phyloP scores from a whole-genome alignment of 2,797 vertebrate species.

The Leucoraja ocellata region DNA sequence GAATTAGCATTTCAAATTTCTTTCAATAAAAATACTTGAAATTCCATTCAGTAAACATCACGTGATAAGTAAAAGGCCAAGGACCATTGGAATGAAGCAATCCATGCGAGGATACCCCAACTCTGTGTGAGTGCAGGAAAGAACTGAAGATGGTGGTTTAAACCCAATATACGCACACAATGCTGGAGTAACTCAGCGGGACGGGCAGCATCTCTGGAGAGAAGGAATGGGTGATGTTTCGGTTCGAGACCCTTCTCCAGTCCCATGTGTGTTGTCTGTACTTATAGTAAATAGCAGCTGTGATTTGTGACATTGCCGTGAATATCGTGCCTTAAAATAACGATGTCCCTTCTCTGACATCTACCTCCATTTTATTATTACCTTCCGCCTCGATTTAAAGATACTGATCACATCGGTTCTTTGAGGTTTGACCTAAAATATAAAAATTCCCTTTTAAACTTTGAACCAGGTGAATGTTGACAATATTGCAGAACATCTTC shows the following conservation, averaged over 20 bases:
- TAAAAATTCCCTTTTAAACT: background rate
- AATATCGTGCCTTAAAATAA: background rate
- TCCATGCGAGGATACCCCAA: background rate
- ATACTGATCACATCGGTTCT: background rate
- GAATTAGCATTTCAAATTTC: conserved; percentile 37
- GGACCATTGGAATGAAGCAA: background rate
- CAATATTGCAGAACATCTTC: background rate
- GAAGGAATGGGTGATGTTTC: too few relatives aligned
- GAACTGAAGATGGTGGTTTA: too few relatives aligned
- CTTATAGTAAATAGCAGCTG: background rate
- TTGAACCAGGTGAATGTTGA: background rate
- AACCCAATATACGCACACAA: too few relatives aligned
- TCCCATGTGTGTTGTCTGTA: background rate
- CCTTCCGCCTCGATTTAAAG: background rate
- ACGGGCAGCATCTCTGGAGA: too few relatives aligned
- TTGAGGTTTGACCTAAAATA: background rate
- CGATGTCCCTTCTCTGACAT: background rate
- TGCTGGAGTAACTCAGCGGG: too few relatives aligned
- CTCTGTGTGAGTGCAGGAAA: too few relatives aligned
- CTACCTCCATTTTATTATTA: background rate
- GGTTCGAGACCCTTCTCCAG: too few relatives aligned
- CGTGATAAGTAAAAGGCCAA: conserved; percentile 4
- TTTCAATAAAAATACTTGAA: conserved; percentile 34
- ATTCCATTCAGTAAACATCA: conserved; percentile 33
- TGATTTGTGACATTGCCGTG: background rate